phyloP scores from a whole-genome alignment of 1,140 invertebrate species.

The Carcinoscorpius rotundicauda region DNA sequence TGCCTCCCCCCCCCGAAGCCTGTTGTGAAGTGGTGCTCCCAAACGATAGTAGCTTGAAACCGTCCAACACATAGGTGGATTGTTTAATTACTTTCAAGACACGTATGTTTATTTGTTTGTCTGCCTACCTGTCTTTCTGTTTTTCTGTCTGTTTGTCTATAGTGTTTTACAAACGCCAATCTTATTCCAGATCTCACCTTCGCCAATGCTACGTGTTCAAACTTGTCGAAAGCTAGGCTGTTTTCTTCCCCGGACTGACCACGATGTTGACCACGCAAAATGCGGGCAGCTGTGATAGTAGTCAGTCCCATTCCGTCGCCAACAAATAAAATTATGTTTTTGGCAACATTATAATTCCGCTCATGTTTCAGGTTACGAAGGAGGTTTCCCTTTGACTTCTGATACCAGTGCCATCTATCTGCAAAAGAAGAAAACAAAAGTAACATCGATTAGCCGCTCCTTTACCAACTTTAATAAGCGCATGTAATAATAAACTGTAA shows the following conservation, averaged over 20 bases:
- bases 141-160: too few relatives aligned
- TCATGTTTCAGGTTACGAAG: conserved; percentile 12
- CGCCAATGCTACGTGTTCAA: conserved; percentile 63
- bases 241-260: conserved; percentile 51
- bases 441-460: too few relatives aligned
- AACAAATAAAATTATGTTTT: conserved; percentile 79
- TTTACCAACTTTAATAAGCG: too few relatives aligned
- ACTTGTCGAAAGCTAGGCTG: conserved; percentile 61
- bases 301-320: conserved; percentile 89
- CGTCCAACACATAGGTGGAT: too few relatives aligned
- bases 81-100: too few relatives aligned
- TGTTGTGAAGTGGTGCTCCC: too few relatives aligned
- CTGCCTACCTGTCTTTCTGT: too few relatives aligned
- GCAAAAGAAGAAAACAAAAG: conserved; percentile 11
- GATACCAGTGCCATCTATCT: conserved; percentile 25
- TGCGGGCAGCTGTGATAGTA: conserved; percentile 67
- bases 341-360: conserved; percentile 45
- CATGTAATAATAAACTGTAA: too few relatives aligned
- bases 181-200: conserved; percentile 47
- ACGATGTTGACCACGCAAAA: conserved; percentile 30
- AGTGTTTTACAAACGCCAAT: too few relatives aligned
- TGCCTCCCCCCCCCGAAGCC: too few relatives aligned
- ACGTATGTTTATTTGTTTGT: too few relatives aligned
- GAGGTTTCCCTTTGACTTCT: conserved; percentile 18
- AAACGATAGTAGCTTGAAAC: too few relatives aligned